Base-by-base conservation (phyloP, 2,113 vertebrate species). In the Catharus minimus region DNA sequence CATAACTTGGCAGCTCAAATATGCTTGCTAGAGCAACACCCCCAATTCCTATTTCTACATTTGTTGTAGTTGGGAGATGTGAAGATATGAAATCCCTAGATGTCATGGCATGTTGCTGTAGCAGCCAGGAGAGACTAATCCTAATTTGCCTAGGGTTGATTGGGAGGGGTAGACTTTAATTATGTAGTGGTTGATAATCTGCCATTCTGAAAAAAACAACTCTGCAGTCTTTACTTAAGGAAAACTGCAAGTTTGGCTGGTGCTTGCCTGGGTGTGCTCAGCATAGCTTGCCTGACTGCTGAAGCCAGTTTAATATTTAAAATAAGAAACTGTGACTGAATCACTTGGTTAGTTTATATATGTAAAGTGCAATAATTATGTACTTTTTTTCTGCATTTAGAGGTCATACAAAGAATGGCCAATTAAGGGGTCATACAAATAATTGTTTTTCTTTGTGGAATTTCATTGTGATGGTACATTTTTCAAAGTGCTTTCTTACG, bases 131-230 rank as follows among this genome's bases (percentile, higher is more conserved):
- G 68, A 85, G 15, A 84, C 53, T 84, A 76, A 91, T 75, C 55
- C 60, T 76, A 55, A 85, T 90, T 94, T 94, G 86, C 91, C 90
- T 94, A 38, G 66, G 88, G 80, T 95, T 93, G 79, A 57, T 84
- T 94, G 91, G 90, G 82, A 95, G 91, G 79, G 75, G 72, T 91
- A 88, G 78, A 32, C 26, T 87, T 94, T 87, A 92, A 94, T 96
- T 93, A 82, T 3, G 2, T 77, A 43, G 39, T 92, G 58, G 39
- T 26, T 95, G 90, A 89, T 95, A 92, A 93, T 95, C 81, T 89
- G 49, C 81, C 60, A 36, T 87, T 89, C 62, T 95, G 81, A 92
- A 94, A 65, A 92, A 67, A 88, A 57, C 66, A 87, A 15, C 74
- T 90, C 58, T 56, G 58, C 75, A 82, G 62, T 90, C 81, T 88